A percentile compares a stretch with the other conserved stretches of the same genome.
These are phyloP conservation scores for Sinelater perroti DNA, from an alignment of 2,888 invertebrate species.

Conservation along the genomic window DNA sequence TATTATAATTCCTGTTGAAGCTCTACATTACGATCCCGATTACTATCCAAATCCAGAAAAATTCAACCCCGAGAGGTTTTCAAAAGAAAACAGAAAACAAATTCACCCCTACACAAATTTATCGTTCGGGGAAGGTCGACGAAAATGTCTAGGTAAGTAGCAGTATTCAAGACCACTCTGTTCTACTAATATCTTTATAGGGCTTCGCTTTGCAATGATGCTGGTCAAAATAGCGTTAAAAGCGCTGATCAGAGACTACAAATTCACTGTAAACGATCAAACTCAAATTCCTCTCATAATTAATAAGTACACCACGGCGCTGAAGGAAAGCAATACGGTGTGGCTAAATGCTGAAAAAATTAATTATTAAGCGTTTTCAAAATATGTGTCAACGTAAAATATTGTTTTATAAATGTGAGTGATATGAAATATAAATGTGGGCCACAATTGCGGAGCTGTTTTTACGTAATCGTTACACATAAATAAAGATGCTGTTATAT, in stretches of 20 bases:
- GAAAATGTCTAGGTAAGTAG: conserved; percentile 49
- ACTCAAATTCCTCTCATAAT: conserved; percentile 40
- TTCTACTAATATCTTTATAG: conserved; percentile 50
- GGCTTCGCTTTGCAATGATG: conserved; percentile 42
- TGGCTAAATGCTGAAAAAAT: conserved; percentile 37
- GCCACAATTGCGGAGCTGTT: no score
- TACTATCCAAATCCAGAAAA: conserved; percentile 61
- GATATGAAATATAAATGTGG: no score
- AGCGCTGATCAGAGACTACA: conserved; percentile 36
- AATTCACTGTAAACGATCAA: conserved; percentile 35
- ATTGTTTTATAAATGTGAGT: no score
- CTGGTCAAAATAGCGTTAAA: conserved; percentile 42
- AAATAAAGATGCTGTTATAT: no score
- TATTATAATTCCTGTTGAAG: conserved; percentile 43
- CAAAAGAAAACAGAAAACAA: conserved; percentile 24
- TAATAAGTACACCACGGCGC: conserved; percentile 34
- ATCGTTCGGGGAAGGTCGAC: conserved; percentile 54
- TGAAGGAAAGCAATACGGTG: conserved; percentile 35
- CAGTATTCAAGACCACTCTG: conserved; percentile 62
- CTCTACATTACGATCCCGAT: conserved; percentile 43
- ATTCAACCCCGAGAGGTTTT: conserved; percentile 70
- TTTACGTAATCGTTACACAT: no score
- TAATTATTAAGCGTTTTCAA: background rate
- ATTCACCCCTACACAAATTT: conserved; percentile 40
- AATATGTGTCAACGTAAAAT: no score